Base-by-base conservation (phyloP, 2,797 vertebrate species). In the Scyliorhinus canicula region DNA sequence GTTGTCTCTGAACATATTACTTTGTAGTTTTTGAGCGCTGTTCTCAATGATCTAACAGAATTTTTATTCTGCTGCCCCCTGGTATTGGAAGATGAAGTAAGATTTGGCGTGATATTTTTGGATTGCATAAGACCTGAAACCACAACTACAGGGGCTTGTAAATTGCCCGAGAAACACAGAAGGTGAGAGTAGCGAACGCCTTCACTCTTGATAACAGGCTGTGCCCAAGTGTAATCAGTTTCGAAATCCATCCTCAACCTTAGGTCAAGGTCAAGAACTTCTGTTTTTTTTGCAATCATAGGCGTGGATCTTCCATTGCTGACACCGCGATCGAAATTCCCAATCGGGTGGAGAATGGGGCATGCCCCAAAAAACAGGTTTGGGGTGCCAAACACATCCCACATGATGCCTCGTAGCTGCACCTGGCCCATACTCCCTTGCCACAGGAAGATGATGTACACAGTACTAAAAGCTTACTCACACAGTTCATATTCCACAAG, bases 151-250 rank as follows among this genome's bases (percentile, higher is more conserved):
- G n/a, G n/a, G 19, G 3, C 21, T 91, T 91, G 88, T 40, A 91
- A 91, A 44, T 90, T 91, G 88, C 88, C 57, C n/a, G n/a, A 91
- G 88, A 91, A 91, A n/a, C n/a, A 65, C 35, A 63, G 88, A 60
- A 63, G 19, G 7, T 8, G 6, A 63, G 88, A 63, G 88, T 7
- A 91, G 55, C 16, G 40, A 91, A 91, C 16, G 2, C 88, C 88
- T 63, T 91, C 55, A 91, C 35, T 63, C 31, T 26, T 63, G 14
- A 7, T 63, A 2, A 19, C 35, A 63, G 55, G 35, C 35, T 91
- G 57, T 63, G 35, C 35, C 35, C 16, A 91, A 63, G 6, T 57
- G n/a, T 63, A 91, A 40, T 40, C 88, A 91, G 35, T 24, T 91
- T 91, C 35, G 40, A 91, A 40, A 63, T 91, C 19, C 60, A 21